phyloP scores from a whole-genome alignment of 2,113 vertebrate species.

The Neoarius graeffei region DNA sequence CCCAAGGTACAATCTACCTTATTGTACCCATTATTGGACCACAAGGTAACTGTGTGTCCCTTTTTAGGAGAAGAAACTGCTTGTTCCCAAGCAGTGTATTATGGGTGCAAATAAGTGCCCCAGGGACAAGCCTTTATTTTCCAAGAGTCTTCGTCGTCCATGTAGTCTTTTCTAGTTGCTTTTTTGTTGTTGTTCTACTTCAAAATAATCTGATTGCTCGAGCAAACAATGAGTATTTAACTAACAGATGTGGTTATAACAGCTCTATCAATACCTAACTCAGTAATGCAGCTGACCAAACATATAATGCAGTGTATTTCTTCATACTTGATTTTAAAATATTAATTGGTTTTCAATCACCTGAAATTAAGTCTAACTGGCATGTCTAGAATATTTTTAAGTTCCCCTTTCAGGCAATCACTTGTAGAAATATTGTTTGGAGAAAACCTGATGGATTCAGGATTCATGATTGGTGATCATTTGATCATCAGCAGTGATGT shows the following conservation, averaged over 20 bases:
- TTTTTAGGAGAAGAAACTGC: no score
- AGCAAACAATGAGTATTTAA: slow-evolving; percentile 27
- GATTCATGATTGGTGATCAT: background rate
- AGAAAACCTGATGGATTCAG: background rate
- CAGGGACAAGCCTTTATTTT: no score
- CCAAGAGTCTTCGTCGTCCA: background rate
- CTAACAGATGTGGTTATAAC: background rate
- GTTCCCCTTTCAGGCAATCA: background rate
- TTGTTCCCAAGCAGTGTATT: no score
- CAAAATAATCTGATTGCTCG: slow-evolving; percentile 20
- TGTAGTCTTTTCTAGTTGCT: background rate
- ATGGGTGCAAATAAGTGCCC: no score
- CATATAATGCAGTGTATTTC: background rate
- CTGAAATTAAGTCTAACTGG: background rate
- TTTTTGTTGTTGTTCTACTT: background rate
- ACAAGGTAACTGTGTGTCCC: no score
- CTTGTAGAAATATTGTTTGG: background rate
- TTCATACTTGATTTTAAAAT: background rate
- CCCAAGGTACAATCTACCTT: no score
- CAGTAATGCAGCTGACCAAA: background rate
- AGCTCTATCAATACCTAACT: slow-evolving; percentile 18
- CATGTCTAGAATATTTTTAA: background rate
- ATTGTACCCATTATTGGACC: no score
- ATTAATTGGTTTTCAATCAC: background rate
- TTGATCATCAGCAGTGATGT: background rate